These are phyloP conservation scores for Pseudomugil tenellus DNA, from an alignment of 2,797 vertebrate genomes.

Conservation along the genomic window DNA sequence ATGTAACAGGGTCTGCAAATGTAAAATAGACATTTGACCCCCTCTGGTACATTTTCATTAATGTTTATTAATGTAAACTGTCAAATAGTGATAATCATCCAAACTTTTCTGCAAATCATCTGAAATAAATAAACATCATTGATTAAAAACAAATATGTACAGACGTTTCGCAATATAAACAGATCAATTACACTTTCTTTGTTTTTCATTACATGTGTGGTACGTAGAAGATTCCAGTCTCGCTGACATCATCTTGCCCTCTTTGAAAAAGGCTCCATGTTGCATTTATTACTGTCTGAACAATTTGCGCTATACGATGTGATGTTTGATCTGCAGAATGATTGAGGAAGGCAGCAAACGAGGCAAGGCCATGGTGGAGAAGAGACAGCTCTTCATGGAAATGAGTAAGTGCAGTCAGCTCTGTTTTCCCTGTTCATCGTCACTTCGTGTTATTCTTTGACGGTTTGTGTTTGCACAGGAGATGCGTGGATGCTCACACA, in stretches of 20 bases:
- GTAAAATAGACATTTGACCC: no score
- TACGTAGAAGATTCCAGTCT: background rate
- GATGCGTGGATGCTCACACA: conserved; percentile 33
- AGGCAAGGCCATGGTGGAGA: conserved; percentile 95
- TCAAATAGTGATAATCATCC: background rate
- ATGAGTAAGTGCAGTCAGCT: conserved; percentile 91
- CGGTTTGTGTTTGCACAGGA: conserved; percentile 27
- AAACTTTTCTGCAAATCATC: background rate
- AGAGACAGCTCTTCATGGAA: conserved; percentile 99
- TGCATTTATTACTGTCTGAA: conserved; percentile 24
- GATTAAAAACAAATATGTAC: no score
- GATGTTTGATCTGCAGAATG: conserved; percentile 86
- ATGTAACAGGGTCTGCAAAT: background rate
- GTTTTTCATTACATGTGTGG: background rate
- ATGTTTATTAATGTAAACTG: no score
- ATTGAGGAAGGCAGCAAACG: conserved; percentile 98
- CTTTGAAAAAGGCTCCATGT: conserved; percentile 13
- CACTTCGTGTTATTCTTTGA: conserved; percentile 33
- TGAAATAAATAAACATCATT: no score
- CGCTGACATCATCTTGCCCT: conserved; percentile 7
- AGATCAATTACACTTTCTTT: background rate
- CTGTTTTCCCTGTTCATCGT: conserved; percentile 33
- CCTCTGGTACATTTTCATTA: no score
- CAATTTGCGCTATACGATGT: conserved; percentile 26
- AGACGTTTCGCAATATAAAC: no score